These are phyloP conservation scores for Artibeus lituratus DNA, from an alignment of 2,797 vertebrate species.

Conservation along the genomic window DNA sequence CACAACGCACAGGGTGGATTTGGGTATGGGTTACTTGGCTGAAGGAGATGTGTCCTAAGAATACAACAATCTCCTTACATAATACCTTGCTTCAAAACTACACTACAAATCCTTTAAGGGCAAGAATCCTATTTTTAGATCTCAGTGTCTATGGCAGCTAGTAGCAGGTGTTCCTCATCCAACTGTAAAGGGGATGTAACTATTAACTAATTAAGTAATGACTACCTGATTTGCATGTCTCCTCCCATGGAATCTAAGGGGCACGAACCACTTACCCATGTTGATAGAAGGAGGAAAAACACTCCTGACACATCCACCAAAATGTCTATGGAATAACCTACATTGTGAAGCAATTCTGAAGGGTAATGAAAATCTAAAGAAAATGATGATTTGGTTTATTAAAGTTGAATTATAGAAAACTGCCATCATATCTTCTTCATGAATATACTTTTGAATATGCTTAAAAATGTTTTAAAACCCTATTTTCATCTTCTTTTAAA, in stretches of 20 bases:
- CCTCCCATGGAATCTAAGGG: not conserved
- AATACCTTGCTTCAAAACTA: not conserved
- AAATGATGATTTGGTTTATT: not conserved
- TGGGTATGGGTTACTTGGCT: not conserved
- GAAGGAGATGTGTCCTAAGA: not conserved
- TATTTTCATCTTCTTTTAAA: constrained; percentile 8
- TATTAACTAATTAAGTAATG: not conserved
- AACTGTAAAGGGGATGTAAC: not conserved
- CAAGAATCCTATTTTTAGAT: not conserved
- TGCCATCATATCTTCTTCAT: not conserved
- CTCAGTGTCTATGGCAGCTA: not conserved
- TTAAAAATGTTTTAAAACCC: constrained; percentile 8
- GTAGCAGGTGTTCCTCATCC: not conserved
- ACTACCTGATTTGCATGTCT: not conserved
- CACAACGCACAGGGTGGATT: rapidly evolving
- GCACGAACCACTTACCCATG: not conserved
- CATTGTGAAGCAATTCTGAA: not conserved
- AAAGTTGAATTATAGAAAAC: not conserved
- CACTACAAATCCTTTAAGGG: not conserved
- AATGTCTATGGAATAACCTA: not conserved
- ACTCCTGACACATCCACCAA: not conserved
- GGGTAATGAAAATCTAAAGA: not conserved
- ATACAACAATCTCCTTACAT: not conserved
- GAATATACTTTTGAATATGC: not conserved
- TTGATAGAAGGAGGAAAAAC: not conserved